These are phyloP conservation scores for Caenorhabditis sp. DNA, from an alignment of 2,888 invertebrate species.

Conservation along the genomic window DNA sequence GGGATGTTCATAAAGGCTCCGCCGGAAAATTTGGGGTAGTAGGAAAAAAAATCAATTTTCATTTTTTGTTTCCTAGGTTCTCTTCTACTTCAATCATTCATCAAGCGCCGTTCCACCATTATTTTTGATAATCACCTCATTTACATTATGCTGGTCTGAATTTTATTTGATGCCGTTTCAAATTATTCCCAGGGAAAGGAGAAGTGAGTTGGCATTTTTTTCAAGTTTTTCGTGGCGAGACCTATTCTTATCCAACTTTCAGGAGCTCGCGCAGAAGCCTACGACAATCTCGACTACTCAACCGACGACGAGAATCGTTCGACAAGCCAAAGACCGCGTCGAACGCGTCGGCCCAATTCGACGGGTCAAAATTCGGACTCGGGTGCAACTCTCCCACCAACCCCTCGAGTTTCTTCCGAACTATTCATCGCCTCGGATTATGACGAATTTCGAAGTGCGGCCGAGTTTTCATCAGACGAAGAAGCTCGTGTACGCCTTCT, in stretches of 20 bases:
- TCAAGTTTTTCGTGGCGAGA: neutral
- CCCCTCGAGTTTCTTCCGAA: conserved; percentile 12
- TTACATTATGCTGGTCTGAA: conserved; percentile 63
- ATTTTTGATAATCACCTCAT: conserved; percentile 59
- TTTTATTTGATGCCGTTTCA: conserved; percentile 66
- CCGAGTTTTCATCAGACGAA: conserved; percentile 47
- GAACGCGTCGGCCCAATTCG: conserved; percentile 14
- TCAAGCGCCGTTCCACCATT: conserved; percentile 50
- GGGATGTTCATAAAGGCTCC: too few relatives aligned
- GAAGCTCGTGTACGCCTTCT: conserved; percentile 26
- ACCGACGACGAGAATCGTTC: conserved; percentile 26
- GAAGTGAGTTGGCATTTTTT: conserved; percentile 27
- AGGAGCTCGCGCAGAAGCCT: conserved; percentile 22
- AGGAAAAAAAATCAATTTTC: neutral
- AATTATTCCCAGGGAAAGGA: conserved; percentile 59
- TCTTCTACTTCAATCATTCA: conserved; percentile 43
- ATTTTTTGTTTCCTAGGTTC: too few relatives aligned
- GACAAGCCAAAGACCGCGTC: conserved; percentile 14
- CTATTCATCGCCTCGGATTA: conserved; percentile 39
- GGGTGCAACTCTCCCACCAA: conserved; percentile 8
- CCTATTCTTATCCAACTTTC: conserved; percentile 4
- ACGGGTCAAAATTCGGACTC: conserved; percentile 8
- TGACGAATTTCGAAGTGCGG: conserved; percentile 47
- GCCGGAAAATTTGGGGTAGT: neutral
- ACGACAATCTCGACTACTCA: conserved; percentile 21